Evolutionary conservation across 2,888 invertebrate genomes (phyloP).

Genomic region (Dasypogon diadema): DNA sequence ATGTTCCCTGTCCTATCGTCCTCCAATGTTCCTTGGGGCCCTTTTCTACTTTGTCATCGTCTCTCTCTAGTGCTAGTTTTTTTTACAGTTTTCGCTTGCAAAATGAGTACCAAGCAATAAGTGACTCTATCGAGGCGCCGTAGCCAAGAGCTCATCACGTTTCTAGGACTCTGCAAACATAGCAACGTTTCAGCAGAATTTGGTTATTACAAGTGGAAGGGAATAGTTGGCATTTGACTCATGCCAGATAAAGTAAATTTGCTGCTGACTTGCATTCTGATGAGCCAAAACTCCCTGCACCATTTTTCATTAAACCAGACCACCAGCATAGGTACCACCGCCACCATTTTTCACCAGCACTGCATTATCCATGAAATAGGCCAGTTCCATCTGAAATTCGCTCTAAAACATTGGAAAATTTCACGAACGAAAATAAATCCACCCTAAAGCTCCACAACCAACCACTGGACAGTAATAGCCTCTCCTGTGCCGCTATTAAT

Average conservation of each 20-base stretch:
- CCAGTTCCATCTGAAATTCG: background rate
- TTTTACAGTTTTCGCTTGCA: constrained; percentile 10
- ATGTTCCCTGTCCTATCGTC: constrained; percentile 36
- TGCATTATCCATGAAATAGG: background rate
- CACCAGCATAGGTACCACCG: no score
- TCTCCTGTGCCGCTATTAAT: background rate
- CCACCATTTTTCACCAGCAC: no score
- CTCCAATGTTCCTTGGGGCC: background rate
- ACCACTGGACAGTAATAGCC: background rate
- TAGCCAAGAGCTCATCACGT: constrained; percentile 39
- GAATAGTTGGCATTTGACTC: constrained; percentile 10
- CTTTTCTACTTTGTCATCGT: constrained; percentile 21
- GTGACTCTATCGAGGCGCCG: background rate
- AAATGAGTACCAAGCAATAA: background rate
- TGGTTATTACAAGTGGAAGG: constrained; percentile 18
- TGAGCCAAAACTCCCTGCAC: no score
- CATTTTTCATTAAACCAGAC: no score
- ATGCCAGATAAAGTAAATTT: constrained; percentile 21
- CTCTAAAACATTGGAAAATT: background rate
- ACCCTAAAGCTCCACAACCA: background rate
- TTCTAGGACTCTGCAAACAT: constrained; percentile 25
- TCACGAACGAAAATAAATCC: background rate
- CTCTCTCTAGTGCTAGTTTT: constrained; percentile 17
- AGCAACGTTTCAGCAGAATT: constrained; percentile 16
- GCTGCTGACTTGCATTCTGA: constrained; percentile 28